These are phyloP conservation scores for Cladopsammia gracilis DNA, from an alignment of 64 coral and sea anemone genomes.

Conservation along the genomic window DNA sequence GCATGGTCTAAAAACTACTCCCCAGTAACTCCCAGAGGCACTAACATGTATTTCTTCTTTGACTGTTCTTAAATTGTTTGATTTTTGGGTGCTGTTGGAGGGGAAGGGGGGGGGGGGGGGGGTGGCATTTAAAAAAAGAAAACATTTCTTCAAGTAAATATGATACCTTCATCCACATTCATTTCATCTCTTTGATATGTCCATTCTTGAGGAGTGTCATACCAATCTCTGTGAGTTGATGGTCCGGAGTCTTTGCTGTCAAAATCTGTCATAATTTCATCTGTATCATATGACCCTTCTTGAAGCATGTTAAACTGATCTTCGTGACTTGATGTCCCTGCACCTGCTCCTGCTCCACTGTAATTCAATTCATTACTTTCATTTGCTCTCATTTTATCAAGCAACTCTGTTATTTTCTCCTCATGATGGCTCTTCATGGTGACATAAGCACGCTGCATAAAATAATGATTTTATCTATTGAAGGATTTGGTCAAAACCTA, in stretches of 20 bases:
- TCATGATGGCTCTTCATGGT: conserved; percentile 85
- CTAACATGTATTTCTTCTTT: no score
- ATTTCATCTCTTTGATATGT: neutral
- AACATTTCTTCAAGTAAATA: no score
- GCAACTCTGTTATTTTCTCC: conserved; percentile 57
- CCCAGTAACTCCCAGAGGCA: no score
- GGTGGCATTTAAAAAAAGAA: no score
- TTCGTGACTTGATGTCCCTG: neutral
- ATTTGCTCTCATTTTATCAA: conserved; percentile 36
- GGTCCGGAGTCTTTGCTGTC: neutral
- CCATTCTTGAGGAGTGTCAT: neutral
- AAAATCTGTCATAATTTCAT: neutral
- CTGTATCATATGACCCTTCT: neutral
- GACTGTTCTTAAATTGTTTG: no score
- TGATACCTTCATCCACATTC: neutral
- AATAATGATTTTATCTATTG: neutral
- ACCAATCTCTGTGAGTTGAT: neutral
- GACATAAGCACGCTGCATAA: conserved; percentile 70
- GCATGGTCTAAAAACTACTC: no score
- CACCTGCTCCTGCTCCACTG: neutral
- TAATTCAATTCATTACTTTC: neutral
- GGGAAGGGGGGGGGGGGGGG: no score
- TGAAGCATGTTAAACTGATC: neutral
- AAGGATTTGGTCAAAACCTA: no score
- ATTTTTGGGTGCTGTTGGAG: no score